Evolutionary conservation across 2,113 vertebrate genomes (phyloP).

Genomic region (Probosciger aterrimus): DNA sequence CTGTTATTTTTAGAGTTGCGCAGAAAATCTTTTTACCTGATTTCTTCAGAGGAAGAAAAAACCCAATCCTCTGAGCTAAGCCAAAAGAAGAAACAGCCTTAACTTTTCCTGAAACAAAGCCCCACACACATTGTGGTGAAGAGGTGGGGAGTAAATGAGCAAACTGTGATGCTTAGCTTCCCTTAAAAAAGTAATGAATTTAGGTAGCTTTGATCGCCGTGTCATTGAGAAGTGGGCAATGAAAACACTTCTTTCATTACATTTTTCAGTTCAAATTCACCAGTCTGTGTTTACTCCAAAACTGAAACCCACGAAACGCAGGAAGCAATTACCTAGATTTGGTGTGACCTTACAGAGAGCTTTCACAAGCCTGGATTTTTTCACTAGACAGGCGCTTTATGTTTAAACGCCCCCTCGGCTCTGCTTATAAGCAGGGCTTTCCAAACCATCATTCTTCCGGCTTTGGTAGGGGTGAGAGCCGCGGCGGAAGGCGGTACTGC

Average conservation of each 20-base stretch:
- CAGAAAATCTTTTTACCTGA: background rate
- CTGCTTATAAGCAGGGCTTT: background rate
- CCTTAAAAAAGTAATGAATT: background rate
- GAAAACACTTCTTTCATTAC: background rate
- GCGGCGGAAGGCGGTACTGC: background rate
- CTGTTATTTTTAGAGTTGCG: background rate
- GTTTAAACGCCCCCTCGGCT: background rate
- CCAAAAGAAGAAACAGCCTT: background rate
- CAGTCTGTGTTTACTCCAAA: rapidly evolving
- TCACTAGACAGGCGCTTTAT: rapidly evolving
- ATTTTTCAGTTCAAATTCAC: background rate
- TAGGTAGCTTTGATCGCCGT: background rate
- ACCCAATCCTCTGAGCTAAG: rapidly evolving
- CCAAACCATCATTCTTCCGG: background rate
- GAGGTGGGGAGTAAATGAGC: background rate
- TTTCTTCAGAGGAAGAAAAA: background rate
- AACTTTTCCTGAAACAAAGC: background rate
- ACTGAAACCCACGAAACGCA: background rate
- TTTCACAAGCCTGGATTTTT: background rate
- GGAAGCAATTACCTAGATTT: background rate
- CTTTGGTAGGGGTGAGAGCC: background rate
- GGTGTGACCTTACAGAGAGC: rapidly evolving
- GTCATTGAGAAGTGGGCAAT: background rate
- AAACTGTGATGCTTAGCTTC: background rate
- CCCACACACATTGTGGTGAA: background rate